Evolutionary conservation across 2,888 invertebrate genomes (phyloP).

Genomic region (Torymus aiolomorphi): DNA sequence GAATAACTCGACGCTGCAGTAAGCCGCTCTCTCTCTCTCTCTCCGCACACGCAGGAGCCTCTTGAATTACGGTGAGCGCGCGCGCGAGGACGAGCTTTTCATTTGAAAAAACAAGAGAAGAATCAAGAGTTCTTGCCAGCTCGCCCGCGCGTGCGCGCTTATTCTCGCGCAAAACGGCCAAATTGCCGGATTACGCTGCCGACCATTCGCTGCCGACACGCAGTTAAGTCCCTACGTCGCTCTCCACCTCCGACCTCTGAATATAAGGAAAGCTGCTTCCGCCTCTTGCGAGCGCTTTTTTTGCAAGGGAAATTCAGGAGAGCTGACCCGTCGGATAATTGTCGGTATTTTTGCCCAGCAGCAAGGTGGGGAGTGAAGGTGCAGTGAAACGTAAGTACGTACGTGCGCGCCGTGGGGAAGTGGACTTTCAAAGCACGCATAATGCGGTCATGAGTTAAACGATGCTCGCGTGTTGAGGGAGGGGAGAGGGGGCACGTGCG

Average conservation of each 20-base stretch:
- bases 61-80: not conserved
- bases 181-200: conserved; percentile 41
- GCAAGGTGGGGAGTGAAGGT: no score
- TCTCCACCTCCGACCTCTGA: conserved; percentile 5
- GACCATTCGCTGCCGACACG: conserved; percentile 21
- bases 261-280: conserved; percentile 13
- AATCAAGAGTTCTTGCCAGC: conserved; percentile 15
- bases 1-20: no score
- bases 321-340: no score
- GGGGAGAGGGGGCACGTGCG: no score
- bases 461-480: no score
- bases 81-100: not conserved
- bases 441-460: no score
- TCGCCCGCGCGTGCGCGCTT: not conserved
- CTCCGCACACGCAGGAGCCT: not conserved
- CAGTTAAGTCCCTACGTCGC: conserved; percentile 9
- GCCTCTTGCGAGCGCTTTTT: not conserved
- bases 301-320: not conserved
- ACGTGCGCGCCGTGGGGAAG: no score
- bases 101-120: conserved; percentile 24
- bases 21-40: no score
- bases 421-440: no score
- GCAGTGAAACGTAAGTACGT: no score
- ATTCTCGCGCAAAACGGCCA: conserved; percentile 18
- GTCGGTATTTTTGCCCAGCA: no score